Conservation (phyloP, 2,113 vertebrate genomes). For the Anseranas semipalmata region DNA sequence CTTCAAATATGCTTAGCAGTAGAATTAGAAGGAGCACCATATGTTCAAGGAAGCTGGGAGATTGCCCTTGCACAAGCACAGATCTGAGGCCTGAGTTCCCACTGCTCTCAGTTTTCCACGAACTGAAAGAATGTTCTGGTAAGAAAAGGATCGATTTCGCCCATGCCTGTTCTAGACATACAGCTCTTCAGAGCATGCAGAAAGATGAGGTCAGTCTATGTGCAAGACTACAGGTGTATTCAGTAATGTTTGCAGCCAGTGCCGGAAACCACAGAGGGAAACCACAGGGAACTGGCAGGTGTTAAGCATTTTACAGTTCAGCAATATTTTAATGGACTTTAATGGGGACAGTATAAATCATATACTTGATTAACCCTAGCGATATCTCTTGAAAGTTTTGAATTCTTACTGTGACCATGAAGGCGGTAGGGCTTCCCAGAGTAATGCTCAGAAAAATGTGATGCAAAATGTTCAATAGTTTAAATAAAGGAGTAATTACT, state of each 20-base stretch:
- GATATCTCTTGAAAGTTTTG: background rate
- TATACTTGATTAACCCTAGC: background rate
- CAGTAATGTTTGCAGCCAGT: background rate
- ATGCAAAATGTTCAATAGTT: background rate
- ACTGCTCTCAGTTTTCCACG: background rate
- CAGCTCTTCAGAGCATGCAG: background rate
- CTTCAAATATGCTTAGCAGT: background rate
- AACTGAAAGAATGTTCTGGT: background rate
- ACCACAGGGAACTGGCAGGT: background rate
- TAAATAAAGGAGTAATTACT: background rate
- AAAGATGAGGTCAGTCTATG: background rate
- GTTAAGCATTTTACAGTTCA: background rate
- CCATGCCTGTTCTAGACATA: background rate
- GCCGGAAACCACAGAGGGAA: background rate
- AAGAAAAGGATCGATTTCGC: background rate
- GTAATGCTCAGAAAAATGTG: background rate
- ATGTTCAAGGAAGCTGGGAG: background rate
- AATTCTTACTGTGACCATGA: background rate
- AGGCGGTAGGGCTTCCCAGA: background rate
- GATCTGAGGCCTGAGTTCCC: background rate
- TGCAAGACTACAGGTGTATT: background rate
- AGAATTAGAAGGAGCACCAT: conserved; percentile 23
- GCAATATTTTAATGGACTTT: background rate
- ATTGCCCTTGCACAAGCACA: background rate
- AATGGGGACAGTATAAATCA: background rate